Conservation (phyloP, 1,140 invertebrate genomes). For the Heterodera carotae region DNA sequence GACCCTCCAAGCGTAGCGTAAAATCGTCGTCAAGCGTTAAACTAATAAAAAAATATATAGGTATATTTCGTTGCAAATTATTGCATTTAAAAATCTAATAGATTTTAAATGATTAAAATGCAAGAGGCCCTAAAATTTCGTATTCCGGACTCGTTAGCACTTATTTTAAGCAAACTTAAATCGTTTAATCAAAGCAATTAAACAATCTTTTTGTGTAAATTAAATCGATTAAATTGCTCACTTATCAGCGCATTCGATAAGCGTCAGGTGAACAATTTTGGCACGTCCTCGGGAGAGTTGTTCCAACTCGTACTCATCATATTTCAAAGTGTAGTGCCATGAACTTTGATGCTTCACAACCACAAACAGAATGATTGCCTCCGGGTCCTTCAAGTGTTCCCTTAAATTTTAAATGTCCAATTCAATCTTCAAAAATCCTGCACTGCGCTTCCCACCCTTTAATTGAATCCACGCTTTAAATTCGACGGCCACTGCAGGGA, state of each 20-base stretch:
- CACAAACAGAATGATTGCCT: conserved; percentile 79
- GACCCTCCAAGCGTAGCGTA: conserved; percentile 69
- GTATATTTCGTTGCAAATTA: neutral
- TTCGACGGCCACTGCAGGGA: too few relatives aligned
- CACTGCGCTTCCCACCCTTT: too few relatives aligned
- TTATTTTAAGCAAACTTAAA: too few relatives aligned
- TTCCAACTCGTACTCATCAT: conserved; percentile 82
- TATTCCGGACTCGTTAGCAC: too few relatives aligned
- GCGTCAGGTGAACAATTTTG: conserved; percentile 74
- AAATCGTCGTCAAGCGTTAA: conserved; percentile 38
- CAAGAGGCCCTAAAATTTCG: too few relatives aligned
- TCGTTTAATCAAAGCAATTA: too few relatives aligned
- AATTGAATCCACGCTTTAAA: too few relatives aligned
- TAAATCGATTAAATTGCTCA: conserved; percentile 13
- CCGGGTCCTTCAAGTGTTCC: conserved; percentile 56
- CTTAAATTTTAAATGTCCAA: conserved; percentile 35
- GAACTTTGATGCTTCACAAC: conserved; percentile 77
- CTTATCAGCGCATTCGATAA: conserved; percentile 69
- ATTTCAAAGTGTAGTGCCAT: conserved; percentile 75
- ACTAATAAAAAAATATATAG: neutral
- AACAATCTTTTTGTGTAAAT: neutral
- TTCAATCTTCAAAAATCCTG: neutral
- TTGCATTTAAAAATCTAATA: too few relatives aligned
- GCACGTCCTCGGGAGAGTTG: conserved; percentile 69
- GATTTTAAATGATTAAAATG: conserved; percentile 32